These are phyloP conservation scores for Drosophila hamatofila DNA, from an alignment of 2,888 invertebrate genomes.

Conservation along the genomic window DNA sequence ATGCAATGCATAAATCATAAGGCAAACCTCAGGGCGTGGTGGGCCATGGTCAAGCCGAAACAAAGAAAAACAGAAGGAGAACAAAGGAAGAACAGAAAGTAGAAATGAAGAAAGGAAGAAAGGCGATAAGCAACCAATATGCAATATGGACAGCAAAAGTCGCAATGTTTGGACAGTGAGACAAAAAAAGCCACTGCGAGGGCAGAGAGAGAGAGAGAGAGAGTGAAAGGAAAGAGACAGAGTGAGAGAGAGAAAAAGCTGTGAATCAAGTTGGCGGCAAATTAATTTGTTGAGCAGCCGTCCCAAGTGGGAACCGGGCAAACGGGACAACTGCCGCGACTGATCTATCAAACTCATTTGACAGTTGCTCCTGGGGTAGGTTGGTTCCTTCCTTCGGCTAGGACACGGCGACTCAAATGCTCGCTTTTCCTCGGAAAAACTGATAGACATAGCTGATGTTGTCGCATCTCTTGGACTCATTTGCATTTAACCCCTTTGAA, in stretches of 20 bases:
- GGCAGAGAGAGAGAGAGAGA: background rate
- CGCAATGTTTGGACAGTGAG: conserved; percentile 41
- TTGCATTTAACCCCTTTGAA: conserved; percentile 70
- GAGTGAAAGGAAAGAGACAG: background rate
- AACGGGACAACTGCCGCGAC: conserved; percentile 30
- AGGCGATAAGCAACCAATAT: background rate
- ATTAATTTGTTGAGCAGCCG: conserved; percentile 59
- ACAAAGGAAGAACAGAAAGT: background rate
- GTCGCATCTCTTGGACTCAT: conserved; percentile 43
- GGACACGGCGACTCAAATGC: conserved; percentile 40
- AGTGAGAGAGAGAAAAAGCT: background rate
- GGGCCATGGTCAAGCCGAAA: conserved; percentile 49
- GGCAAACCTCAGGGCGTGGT: conserved; percentile 38
- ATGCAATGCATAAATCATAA: conserved; percentile 47
- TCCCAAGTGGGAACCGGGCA: conserved; percentile 21
- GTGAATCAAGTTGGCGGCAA: conserved; percentile 65
- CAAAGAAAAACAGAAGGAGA: conserved; percentile 24
- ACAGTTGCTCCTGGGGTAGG: no score
- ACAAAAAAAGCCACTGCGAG: background rate
- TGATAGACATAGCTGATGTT: conserved; percentile 7
- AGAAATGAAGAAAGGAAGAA: background rate
- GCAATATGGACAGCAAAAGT: conserved; percentile 11
- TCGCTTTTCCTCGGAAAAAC: conserved; percentile 38
- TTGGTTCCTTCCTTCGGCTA: no score
- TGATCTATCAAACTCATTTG: conserved; percentile 68